These are phyloP conservation scores for Takifugu bimaculatus DNA, from an alignment of 2,113 vertebrate genomes.

Conservation along the genomic window DNA sequence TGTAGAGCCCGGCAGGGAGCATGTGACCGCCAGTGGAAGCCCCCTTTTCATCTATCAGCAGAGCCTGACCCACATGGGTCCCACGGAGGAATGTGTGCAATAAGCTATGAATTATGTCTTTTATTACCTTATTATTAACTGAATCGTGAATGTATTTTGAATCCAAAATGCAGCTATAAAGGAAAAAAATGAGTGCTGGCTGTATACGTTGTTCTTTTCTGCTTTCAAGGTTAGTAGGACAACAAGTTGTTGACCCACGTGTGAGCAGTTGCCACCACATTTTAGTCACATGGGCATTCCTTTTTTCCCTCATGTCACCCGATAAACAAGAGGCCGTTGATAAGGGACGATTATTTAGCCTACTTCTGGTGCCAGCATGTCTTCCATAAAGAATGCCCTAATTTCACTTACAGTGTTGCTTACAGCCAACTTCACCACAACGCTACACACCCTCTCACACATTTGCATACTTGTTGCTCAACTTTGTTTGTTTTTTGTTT, in stretches of 20 bases:
- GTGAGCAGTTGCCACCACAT: constrained; percentile 43
- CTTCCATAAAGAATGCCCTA: constrained; percentile 65
- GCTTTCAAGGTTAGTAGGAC: constrained; percentile 48
- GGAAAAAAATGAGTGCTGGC: too few species aligned
- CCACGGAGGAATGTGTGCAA: background rate
- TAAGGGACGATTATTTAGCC: constrained; percentile 58
- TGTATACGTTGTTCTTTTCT: background rate
- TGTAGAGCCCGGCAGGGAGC: constrained; percentile 40
- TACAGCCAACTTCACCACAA: constrained; percentile 20
- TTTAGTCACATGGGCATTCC: constrained; percentile 66
- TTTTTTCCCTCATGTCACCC: constrained; percentile 9
- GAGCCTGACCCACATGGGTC: constrained; percentile 24
- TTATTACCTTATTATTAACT: too few species aligned
- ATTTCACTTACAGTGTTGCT: constrained; percentile 35
- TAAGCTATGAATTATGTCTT: too few species aligned
- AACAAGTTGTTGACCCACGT: constrained; percentile 26
- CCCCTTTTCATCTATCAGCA: constrained; percentile 48
- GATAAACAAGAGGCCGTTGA: constrained; percentile 59
- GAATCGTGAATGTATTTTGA: too few species aligned
- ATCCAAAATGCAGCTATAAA: too few species aligned
- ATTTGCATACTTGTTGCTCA: background rate
- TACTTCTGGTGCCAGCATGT: constrained; percentile 60
- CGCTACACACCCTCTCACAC: background rate
- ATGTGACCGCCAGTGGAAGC: constrained; percentile 66
- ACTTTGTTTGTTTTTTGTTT: constrained; percentile 7